Percentiles rank a stretch among this genome's conserved stretches.
Evolutionary conservation across 2,888 invertebrate species (phyloP).

Genomic region (Meghimatium bilineatum): DNA sequence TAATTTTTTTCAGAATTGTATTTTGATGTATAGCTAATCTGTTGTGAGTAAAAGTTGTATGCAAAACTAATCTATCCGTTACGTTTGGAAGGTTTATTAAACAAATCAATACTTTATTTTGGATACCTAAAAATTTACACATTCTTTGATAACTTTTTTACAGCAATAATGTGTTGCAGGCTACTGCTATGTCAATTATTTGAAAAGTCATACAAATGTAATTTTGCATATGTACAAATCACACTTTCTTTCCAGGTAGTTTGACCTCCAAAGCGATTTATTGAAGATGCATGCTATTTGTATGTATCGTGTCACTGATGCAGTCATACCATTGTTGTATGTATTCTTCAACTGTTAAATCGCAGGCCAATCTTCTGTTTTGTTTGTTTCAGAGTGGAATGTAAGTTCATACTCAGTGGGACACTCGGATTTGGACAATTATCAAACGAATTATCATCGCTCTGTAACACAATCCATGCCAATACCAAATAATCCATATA

Average conservation of each 20-base stretch:
- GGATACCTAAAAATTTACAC: not conserved
- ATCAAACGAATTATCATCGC: not conserved
- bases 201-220: not conserved
- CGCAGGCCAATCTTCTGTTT: conserved; percentile 28
- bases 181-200: not conserved
- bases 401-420: conserved; percentile 25
- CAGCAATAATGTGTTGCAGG: not conserved
- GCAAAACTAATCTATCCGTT: too few relatives aligned
- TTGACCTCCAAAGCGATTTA: not conserved
- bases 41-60: not conserved
- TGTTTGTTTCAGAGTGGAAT: conserved; percentile 42
- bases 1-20: too few relatives aligned
- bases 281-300: conserved; percentile 1
- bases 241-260: too few relatives aligned
- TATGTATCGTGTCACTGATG: not conserved
- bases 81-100: not conserved
- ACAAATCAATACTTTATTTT: not conserved
- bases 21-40: not conserved
- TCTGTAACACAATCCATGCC: not conserved
- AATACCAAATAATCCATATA: not conserved
- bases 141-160: not conserved
- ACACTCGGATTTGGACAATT: not conserved
- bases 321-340: not conserved
- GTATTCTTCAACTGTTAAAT: not conserved
- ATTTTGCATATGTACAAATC: not conserved